phyloP scores from a whole-genome alignment of 1,140 invertebrate genomes.

The Acromyrmex echinatior region DNA sequence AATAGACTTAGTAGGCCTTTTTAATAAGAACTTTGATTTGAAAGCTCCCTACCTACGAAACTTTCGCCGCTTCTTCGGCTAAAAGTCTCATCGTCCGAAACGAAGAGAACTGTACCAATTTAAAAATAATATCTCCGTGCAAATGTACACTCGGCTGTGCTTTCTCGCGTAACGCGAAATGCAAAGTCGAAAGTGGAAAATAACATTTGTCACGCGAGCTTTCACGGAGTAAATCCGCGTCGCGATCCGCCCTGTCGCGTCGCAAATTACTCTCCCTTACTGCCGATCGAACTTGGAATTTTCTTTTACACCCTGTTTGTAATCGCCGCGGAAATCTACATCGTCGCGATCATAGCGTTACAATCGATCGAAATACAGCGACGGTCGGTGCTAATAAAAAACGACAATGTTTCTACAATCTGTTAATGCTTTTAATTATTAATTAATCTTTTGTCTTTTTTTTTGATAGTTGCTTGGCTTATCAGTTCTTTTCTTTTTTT shows the following conservation, averaged over 20 bases:
- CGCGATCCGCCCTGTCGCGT: neutral
- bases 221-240: neutral
- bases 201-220: conserved; percentile 43
- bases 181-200: conserved; percentile 38
- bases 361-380: conserved; percentile 10
- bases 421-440: neutral
- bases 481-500: neutral
- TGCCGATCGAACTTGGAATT: conserved; percentile 50
- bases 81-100: conserved; percentile 9
- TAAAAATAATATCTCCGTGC: conserved; percentile 8
- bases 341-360: neutral
- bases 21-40: conserved; percentile 32
- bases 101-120: conserved; percentile 25
- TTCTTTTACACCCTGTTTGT: conserved; percentile 45
- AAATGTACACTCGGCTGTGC: neutral
- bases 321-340: conserved; percentile 2
- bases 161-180: conserved; percentile 18
- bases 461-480: neutral
- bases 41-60: conserved; percentile 15
- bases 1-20: conserved; percentile 39
- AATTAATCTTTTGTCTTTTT: conserved; percentile 15
- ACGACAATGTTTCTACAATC: neutral
- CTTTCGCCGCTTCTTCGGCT: conserved; percentile 7
- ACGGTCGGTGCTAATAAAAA: conserved; percentile 33
- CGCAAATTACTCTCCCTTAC: conserved; percentile 6